Evolutionary conservation across 2,113 vertebrate species (phyloP).

Genomic region (Grus americana): DNA sequence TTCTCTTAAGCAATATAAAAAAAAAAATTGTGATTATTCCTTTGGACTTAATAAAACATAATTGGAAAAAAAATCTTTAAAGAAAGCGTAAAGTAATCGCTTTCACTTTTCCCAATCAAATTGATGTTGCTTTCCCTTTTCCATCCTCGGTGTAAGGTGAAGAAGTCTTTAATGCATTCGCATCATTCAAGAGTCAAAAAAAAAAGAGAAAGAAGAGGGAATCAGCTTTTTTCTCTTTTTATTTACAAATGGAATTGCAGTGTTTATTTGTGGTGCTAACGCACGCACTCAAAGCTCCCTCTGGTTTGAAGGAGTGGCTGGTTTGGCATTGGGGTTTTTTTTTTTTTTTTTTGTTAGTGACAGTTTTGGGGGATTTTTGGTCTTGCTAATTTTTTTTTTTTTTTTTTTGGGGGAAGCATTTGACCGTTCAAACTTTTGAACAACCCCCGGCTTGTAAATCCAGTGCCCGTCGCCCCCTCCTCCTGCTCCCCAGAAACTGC

Average conservation of each 20-base stretch:
- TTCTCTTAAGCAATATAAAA: slow-evolving; percentile 72
- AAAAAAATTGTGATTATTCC: slow-evolving; percentile 78
- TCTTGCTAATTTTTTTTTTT: background rate
- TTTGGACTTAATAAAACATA: slow-evolving; percentile 80
- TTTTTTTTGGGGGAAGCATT: background rate
- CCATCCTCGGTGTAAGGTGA: slow-evolving; percentile 62
- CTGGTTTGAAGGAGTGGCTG: background rate
- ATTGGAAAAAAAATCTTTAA: slow-evolving; percentile 70
- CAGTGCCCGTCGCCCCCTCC: slow-evolving; percentile 17
- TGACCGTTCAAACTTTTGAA: slow-evolving; percentile 70
- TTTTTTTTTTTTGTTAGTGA: background rate
- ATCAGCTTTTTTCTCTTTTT: background rate
- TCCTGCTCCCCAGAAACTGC: slow-evolving; percentile 55
- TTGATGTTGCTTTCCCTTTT: slow-evolving; percentile 29
- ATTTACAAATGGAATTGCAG: slow-evolving; percentile 25
- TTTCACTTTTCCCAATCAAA: slow-evolving; percentile 48
- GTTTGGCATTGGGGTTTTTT: accelerated
- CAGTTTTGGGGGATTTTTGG: background rate
- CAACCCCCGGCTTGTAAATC: slow-evolving; percentile 52
- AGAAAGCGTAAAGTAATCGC: slow-evolving; percentile 10
- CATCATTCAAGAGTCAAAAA: background rate
- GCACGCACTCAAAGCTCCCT: background rate
- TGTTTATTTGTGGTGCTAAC: slow-evolving; percentile 51
- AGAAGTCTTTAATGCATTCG: slow-evolving; percentile 46
- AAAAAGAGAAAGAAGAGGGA: background rate